Evolutionary conservation across 2,888 invertebrate genomes (phyloP).

Genomic region (Hedychridium roseum): DNA sequence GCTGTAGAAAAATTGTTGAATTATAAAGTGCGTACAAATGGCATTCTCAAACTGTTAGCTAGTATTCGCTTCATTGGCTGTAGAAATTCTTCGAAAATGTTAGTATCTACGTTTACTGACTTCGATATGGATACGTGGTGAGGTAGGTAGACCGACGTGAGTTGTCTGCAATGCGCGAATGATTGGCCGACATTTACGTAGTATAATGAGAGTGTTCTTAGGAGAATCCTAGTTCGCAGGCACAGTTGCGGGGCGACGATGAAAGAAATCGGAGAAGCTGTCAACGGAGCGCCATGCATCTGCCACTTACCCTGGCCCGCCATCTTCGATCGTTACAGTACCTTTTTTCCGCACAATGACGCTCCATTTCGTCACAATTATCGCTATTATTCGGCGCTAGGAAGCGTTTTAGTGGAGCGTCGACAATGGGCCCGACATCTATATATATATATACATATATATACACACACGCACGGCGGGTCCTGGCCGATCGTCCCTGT

Average conservation of each 20-base stretch:
- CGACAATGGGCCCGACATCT: slow-evolving; percentile 45
- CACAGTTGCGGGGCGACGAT: slow-evolving; percentile 3
- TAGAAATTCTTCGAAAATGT: too few species aligned
- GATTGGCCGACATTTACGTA: too few species aligned
- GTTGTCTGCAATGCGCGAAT: too few species aligned
- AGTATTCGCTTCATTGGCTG: too few species aligned
- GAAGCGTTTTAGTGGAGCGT: slow-evolving; percentile 51
- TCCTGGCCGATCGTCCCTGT: background rate
- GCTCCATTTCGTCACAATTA: slow-evolving; percentile 62
- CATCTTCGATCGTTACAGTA: slow-evolving; percentile 53
- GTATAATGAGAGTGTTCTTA: too few species aligned
- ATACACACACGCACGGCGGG: slow-evolving; percentile 8
- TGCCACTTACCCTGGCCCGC: slow-evolving; percentile 56
- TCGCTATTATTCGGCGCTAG: slow-evolving; percentile 56
- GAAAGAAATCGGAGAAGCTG: slow-evolving; percentile 59
- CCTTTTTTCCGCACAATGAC: slow-evolving; percentile 56
- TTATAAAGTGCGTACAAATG: too few species aligned
- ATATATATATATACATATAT: slow-evolving; percentile 16
- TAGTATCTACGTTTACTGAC: too few species aligned
- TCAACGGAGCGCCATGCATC: slow-evolving; percentile 59
- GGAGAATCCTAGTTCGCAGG: too few species aligned
- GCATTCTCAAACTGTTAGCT: too few species aligned
- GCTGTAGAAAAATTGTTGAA: too few species aligned
- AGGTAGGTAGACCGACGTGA: too few species aligned
- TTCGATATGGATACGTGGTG: too few species aligned